Conservation (phyloP, 1,140 invertebrate species). For the Drosophila obscura region DNA sequence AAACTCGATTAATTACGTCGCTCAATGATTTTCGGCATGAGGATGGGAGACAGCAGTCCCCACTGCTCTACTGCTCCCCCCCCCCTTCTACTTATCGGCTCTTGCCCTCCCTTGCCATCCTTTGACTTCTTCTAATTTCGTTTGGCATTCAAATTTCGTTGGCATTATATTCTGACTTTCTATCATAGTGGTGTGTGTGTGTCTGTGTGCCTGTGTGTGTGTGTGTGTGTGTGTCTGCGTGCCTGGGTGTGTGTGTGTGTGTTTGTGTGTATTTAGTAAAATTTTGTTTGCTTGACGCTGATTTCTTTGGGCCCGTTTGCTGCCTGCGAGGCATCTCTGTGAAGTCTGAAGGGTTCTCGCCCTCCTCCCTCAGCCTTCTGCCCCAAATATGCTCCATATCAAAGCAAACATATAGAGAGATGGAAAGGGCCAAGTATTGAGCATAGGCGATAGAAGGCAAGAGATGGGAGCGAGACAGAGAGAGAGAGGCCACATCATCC, state of each 20-base stretch:
- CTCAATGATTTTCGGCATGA: slow-evolving; percentile 20
- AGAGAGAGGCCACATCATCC: slow-evolving; percentile 7
- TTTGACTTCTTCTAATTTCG: slow-evolving; percentile 48
- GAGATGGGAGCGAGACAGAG: slow-evolving; percentile 2
- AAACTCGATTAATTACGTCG: slow-evolving; percentile 56
- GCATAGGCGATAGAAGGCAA: not conserved
- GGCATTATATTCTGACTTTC: slow-evolving; percentile 30
- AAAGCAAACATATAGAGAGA: slow-evolving; percentile 14
- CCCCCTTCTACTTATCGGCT: not conserved
- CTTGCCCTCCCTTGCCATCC: not conserved
- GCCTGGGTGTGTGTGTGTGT: not conserved
- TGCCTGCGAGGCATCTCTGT: slow-evolving; percentile 34
- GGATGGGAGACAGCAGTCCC: not conserved
- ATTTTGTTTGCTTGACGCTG: slow-evolving; percentile 43
- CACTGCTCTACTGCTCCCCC: too few relatives aligned
- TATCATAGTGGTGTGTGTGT: slow-evolving; percentile 10
- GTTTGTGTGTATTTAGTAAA: slow-evolving; percentile 31
- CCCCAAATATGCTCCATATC: slow-evolving; percentile 9
- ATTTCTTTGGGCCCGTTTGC: slow-evolving; percentile 42
- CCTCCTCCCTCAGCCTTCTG: too few relatives aligned
- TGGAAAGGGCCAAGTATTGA: too few relatives aligned
- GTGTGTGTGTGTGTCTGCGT: slow-evolving; percentile 4
- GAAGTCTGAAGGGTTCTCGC: slow-evolving; percentile 27
- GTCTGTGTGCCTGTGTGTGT: not conserved
- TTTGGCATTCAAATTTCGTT: slow-evolving; percentile 30